Evolutionary conservation across 2,888 invertebrate genomes (phyloP), one percentile per base, ranked within the genome.

Genomic region (Myopa testacea): DNA sequence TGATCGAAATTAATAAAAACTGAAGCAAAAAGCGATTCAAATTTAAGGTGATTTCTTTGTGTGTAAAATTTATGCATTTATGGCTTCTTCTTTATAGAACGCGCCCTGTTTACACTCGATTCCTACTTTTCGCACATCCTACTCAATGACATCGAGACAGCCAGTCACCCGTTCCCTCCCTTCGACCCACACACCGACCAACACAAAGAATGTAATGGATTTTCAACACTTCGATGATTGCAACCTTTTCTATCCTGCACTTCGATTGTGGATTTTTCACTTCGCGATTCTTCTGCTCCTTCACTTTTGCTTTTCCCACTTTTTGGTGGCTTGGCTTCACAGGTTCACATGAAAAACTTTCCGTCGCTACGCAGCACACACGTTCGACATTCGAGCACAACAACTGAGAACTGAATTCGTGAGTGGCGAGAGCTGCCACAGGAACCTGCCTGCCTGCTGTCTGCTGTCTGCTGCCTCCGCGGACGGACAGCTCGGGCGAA

Each of bases 331-430:
- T 75, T 65, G 70, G 50, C 60, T 62, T 45, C 72, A 75, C 65
- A 52, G 65, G 77, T 77, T 74, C 50, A 80, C 77, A 65, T 62
- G 52, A 78, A 80, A 80, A 82, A 78, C 52, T 60, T 79, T 75
- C 78, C 75, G 75, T 65, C 78, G 60, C 63, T 65, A 37, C 73
- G 85, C 86, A 85, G 58, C 84, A 84, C 82, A 84, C 83, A 87
- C 87, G 88, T 87, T 84, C 83, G 85, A 84, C 85, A 84, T 82
- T 83, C 82, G 84, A 86, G 87, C 87, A 88, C 86, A 86, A 87
- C 87, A 88, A 88, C 84, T 88, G 87, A 88, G 88, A 86, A 87
- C 88, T 88, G 84, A 88, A 88, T 85, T 85, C 82, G 78, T 79
- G 82, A 81, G 82, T 82, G 83, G 81, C 84, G 83, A 81, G 81